Evolutionary conservation across 30 jellyfish, hydroid and myxozoan species (phyloP).

Genomic region (Sanderia malayensis): DNA sequence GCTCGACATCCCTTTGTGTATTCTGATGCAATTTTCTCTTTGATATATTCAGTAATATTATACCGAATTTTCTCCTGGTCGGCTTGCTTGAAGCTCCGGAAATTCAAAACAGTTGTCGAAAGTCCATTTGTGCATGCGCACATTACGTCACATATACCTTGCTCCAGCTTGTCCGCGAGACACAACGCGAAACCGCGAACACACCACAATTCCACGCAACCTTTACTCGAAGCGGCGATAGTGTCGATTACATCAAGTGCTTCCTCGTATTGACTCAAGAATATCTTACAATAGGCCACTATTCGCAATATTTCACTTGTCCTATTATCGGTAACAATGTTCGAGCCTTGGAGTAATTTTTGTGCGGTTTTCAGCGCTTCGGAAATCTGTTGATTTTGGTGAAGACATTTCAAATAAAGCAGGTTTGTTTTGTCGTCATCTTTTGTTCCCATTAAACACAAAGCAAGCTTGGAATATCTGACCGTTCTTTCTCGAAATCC

Average conservation of each 20-base stretch:
- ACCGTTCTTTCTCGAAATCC: slow-evolving; percentile 30
- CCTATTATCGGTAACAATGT: slow-evolving; percentile 11
- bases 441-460: not conserved
- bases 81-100: slow-evolving; percentile 33
- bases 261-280: slow-evolving; percentile 18
- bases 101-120: slow-evolving; percentile 20
- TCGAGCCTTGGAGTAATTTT: slow-evolving; percentile 12
- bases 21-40: not conserved
- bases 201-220: not conserved
- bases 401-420: slow-evolving; percentile 29
- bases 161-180: slow-evolving; percentile 39
- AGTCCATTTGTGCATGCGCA: slow-evolving; percentile 47
- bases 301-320: slow-evolving; percentile 7
- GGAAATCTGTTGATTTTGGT: slow-evolving; percentile 9
- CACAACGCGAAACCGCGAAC: slow-evolving; percentile 49
- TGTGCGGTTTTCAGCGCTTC: slow-evolving; percentile 41
- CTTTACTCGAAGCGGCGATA: not conserved
- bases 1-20: not conserved
- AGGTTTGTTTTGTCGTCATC: slow-evolving; percentile 23
- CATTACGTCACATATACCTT: slow-evolving; percentile 42
- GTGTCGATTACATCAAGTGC: slow-evolving; percentile 35
- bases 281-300: slow-evolving; percentile 28
- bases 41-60: slow-evolving; percentile 20
- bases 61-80: slow-evolving; percentile 53
- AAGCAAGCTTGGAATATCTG: slow-evolving; percentile 33